A percentile compares a stretch with the other conserved stretches of the same genome.
Evolutionary conservation across 2,113 vertebrate genomes (phyloP).

Genomic region (Albula glossodonta): DNA sequence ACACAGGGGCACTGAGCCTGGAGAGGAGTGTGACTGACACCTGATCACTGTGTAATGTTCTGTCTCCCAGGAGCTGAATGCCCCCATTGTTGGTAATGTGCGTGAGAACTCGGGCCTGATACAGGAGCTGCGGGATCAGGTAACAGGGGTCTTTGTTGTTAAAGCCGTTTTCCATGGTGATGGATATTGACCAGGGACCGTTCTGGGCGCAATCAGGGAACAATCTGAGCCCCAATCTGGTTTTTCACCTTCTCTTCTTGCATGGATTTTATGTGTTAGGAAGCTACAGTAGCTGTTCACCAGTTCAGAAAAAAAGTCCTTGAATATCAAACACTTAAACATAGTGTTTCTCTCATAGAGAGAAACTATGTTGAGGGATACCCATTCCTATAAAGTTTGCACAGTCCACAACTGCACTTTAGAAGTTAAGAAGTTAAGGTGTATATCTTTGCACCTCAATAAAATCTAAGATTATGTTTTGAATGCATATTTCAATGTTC

Average conservation of each 20-base stretch:
- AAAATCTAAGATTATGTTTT: neutral
- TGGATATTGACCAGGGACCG: neutral
- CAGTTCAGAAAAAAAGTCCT: neutral
- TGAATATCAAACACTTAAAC: neutral
- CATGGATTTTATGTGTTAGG: neutral
- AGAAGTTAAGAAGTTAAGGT: neutral
- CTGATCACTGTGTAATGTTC: constrained; percentile 1
- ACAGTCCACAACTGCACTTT: too few relatives aligned
- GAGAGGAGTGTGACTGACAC: constrained; percentile 1
- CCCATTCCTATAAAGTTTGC: neutral
- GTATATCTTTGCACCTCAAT: neutral
- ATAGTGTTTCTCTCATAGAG: neutral
- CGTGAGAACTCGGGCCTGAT: constrained; percentile 7
- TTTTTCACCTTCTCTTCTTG: neutral
- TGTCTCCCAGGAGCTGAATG: constrained; percentile 29
- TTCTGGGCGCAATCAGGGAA: too few relatives aligned
- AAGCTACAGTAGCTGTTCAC: neutral
- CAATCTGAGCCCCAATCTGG: neutral
- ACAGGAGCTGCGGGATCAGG: constrained; percentile 25
- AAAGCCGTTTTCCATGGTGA: neutral
- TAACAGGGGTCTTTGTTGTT: constrained; percentile 1
- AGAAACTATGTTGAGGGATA: too few relatives aligned
- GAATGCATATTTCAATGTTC: neutral
- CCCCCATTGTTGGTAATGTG: neutral
- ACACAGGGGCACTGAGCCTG: neutral